phyloP scores from a whole-genome alignment of 2,888 invertebrate genomes.

The Dryobota labecula region DNA sequence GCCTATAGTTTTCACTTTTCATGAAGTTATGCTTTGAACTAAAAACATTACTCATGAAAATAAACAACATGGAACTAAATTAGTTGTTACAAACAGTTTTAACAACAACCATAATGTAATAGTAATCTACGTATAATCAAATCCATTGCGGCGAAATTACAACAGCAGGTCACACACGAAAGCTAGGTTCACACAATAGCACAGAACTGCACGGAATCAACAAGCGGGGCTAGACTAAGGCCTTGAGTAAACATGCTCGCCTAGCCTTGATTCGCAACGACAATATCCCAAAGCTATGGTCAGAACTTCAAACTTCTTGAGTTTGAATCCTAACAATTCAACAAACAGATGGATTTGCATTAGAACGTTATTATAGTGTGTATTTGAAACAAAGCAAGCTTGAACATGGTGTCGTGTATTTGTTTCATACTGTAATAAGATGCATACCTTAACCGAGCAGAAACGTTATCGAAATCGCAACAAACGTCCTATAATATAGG shows the following conservation, averaged over 20 bases:
- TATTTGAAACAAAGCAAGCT: conserved; percentile 26
- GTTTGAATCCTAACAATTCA: conserved; percentile 47
- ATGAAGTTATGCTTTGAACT: neutral
- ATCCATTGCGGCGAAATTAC: conserved; percentile 6
- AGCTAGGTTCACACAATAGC: conserved; percentile 26
- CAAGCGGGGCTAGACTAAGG: conserved; percentile 50
- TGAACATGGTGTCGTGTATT: neutral
- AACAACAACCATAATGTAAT: neutral
- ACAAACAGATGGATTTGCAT: conserved; percentile 50
- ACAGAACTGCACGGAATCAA: conserved; percentile 47
- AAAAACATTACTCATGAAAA: neutral
- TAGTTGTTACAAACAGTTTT: no score
- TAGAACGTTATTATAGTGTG: conserved; percentile 23
- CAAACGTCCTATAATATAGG: neutral
- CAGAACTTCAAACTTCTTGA: conserved; percentile 61
- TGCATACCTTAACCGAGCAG: neutral
- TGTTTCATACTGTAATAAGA: neutral
- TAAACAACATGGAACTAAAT: neutral
- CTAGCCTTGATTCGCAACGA: conserved; percentile 54
- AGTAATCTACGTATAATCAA: conserved; percentile 14
- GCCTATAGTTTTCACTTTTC: neutral
- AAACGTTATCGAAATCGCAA: neutral
- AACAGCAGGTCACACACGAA: conserved; percentile 3
- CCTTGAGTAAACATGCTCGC: conserved; percentile 51
- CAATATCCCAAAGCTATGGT: conserved; percentile 61